Evolutionary conservation across 2,888 invertebrate species (phyloP), one percentile per base, ranked within the genome.

Genomic region (Yponomeuta cagnagella): DNA sequence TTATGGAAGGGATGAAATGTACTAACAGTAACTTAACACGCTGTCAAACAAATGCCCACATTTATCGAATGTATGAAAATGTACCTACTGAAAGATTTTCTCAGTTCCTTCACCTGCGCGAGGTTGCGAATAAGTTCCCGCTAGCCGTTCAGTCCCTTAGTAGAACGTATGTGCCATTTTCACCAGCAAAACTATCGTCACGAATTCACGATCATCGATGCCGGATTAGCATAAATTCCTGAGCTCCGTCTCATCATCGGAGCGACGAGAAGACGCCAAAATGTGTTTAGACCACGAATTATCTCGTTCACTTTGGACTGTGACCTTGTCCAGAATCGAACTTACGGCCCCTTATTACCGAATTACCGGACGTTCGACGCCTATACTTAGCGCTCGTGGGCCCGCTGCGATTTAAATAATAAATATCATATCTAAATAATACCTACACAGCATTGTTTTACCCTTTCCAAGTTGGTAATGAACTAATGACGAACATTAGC

Each of bases 401-500:
- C 77, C 74, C 72, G 70, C 75, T 72, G 70, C 85, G 89, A 89
- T 91, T 91, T 90, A 90, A 90, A 92, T 92, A 90, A 91, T 91
- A 92, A 90, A 90, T 90, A 91, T 89, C 85, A 88, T 88, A 88
- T 86, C 88, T 88, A 89, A 90, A 90, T 90, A 90, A 90, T 88
- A 88, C 82, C 83, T 80, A 64, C 66, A 33, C 80, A 80, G 80
- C 88, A 89, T 89, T 89, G 89, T 88, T 86, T 87, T 86, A 81
- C 81, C 81, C 80, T 77, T 84, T 82, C 78, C 74, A 69, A 70
- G 75, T 73, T 72, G 73, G 79, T 90, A 91, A 91, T 91, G 79
- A 91, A 73, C 79, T 90, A 91, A 92, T 91, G 79, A 91, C 91
- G 81, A 82, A 79, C 80, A 92, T 92, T 91, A 92, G 79, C 77